Conservation (phyloP, 2,797 vertebrate species). For the Diceros bicornis region DNA sequence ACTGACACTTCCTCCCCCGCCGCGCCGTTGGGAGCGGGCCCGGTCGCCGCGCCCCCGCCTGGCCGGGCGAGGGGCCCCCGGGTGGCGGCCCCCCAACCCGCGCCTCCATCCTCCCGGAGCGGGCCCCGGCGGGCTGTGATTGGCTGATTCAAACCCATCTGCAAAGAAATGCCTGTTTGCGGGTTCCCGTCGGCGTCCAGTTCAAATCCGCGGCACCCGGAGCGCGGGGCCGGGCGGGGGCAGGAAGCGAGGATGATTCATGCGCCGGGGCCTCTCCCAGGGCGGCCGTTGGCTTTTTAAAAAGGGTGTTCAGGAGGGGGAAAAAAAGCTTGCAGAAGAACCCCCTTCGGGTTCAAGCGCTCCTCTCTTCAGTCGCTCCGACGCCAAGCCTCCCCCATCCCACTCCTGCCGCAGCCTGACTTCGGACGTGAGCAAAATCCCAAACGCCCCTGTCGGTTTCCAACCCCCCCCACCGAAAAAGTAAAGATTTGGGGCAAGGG, state of each 20-base stretch:
- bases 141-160: conserved; percentile 89
- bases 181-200: conserved; percentile 85
- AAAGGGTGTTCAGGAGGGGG: conserved; percentile 50
- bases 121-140: conserved; percentile 85
- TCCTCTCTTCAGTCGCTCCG: not conserved
- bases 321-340: not conserved
- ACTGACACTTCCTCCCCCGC: conserved; percentile 79
- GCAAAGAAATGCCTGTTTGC: conserved; percentile 84
- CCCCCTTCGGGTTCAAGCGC: not conserved
- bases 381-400: conserved; percentile 46
- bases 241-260: conserved; percentile 85
- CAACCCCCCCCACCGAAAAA: not conserved
- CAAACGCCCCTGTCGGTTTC: conserved; percentile 18
- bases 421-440: conserved; percentile 83
- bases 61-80: conserved; percentile 64
- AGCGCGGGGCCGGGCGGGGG: conserved; percentile 77
- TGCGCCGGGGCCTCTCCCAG: conserved; percentile 79
- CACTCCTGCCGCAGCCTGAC: conserved; percentile 42
- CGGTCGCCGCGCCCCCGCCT: conserved; percentile 7
- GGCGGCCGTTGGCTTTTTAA: conserved; percentile 84
- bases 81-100: conserved; percentile 72
- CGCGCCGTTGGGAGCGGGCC: conserved; percentile 41
- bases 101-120: conserved; percentile 72
- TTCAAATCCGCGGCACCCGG: conserved; percentile 82
- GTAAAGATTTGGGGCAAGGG: not conserved